phyloP scores from a whole-genome alignment of 2,888 invertebrate genomes.

The Papilio gigon region DNA sequence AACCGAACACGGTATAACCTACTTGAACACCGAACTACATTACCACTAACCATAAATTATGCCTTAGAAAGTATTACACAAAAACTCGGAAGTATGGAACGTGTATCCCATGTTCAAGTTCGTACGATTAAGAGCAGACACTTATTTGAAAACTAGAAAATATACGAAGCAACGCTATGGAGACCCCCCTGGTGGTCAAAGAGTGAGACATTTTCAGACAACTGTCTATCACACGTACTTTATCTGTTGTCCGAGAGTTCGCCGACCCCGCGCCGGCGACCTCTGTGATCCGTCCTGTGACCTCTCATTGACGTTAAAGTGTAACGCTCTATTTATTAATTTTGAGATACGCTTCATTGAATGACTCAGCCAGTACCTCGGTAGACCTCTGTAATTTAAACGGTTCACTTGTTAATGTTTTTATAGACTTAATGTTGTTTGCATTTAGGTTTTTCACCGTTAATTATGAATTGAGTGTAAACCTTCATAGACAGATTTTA shows the following conservation, averaged over 20 bases:
- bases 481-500: no score
- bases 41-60: neutral
- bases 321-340: slow-evolving; percentile 29
- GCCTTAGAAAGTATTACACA: neutral
- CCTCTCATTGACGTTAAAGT: slow-evolving; percentile 39
- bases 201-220: neutral
- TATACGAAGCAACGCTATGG: no score
- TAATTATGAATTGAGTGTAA: no score
- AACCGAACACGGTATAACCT: neutral
- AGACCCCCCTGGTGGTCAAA: neutral
- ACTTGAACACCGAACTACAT: neutral
- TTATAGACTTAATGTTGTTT: neutral
- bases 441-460: neutral
- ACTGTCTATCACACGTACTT: neutral
- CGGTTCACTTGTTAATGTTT: slow-evolving; percentile 6
- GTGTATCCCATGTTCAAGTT: no score
- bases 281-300: slow-evolving; percentile 31
- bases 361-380: slow-evolving; percentile 12
- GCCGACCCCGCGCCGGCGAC: slow-evolving; percentile 10
- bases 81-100: neutral
- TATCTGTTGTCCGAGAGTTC: neutral
- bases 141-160: no score
- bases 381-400: neutral
- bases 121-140: no score
- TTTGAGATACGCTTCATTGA: slow-evolving; percentile 20